Conservation (phyloP, 2,113 vertebrate genomes). For the Oryzias curvinotus region DNA sequence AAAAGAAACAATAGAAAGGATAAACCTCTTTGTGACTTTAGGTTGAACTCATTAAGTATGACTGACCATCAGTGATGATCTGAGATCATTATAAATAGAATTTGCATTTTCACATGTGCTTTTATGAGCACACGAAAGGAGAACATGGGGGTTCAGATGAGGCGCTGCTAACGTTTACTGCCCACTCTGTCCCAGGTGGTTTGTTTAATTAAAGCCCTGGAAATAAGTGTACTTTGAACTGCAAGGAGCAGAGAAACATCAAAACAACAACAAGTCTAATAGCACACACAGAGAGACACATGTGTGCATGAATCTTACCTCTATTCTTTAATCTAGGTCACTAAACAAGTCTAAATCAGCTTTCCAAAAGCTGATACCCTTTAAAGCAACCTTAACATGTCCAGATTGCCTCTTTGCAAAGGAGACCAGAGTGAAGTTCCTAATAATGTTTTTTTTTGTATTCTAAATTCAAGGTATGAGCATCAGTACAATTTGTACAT, state of each 20-base stretch:
- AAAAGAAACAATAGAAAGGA: no score
- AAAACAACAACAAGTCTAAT: constrained; percentile 56
- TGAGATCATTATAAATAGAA: no score
- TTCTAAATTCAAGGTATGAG: no score
- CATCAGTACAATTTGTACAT: no score
- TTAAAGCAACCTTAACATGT: neutral
- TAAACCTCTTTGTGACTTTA: neutral
- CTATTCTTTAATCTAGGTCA: constrained; percentile 47
- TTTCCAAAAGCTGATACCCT: constrained; percentile 1
- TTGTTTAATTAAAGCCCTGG: constrained; percentile 66
- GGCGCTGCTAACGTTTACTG: constrained; percentile 38
- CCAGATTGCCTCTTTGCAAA: neutral
- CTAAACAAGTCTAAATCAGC: constrained; percentile 19
- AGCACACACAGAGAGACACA: constrained; percentile 23
- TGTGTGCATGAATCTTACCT: constrained; percentile 27
- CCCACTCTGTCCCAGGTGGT: constrained; percentile 64
- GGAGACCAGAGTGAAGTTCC: neutral
- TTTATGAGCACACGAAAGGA: constrained; percentile 32
- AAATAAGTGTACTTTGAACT: constrained; percentile 60
- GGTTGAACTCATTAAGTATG: no score
- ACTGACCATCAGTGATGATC: no score
- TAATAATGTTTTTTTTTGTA: no score
- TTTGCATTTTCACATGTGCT: neutral
- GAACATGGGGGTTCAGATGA: constrained; percentile 27
- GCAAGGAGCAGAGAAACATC: constrained; percentile 53